These are phyloP conservation scores for Orius insidiosus DNA, from an alignment of 1,140 invertebrate species.

Conservation along the genomic window DNA sequence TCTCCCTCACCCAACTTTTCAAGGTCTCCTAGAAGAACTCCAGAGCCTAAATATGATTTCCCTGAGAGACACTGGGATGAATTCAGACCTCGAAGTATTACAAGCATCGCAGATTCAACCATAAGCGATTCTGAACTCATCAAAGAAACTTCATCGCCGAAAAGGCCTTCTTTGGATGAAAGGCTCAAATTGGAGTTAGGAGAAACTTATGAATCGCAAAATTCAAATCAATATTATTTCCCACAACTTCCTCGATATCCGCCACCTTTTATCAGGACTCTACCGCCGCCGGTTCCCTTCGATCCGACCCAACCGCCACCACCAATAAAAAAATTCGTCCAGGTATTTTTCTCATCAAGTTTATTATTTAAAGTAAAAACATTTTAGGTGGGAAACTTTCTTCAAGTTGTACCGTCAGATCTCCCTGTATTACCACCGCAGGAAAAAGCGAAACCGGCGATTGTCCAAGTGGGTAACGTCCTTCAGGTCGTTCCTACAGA, in stretches of 20 bases:
- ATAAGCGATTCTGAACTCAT: conserved; percentile 26
- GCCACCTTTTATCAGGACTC: background rate
- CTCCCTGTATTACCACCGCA: background rate
- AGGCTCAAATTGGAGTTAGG: conserved; percentile 27
- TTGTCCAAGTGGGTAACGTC: conserved; percentile 21
- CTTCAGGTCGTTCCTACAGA: conserved; percentile 18
- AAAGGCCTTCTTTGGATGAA: conserved; percentile 27
- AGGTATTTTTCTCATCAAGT: conserved; percentile 8
- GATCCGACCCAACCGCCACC: background rate
- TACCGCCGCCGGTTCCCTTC: background rate
- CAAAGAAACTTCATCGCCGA: conserved; percentile 20
- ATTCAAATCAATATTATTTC: background rate
- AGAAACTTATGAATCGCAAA: conserved; percentile 2
- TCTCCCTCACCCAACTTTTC: too few relatives aligned
- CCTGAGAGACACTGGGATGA: too few relatives aligned
- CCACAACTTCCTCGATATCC: background rate
- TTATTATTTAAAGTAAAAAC: too few relatives aligned
- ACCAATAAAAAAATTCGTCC: conserved; percentile 5
- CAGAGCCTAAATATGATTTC: too few relatives aligned
- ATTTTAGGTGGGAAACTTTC: conserved; percentile 27
- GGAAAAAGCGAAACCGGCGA: conserved; percentile 2
- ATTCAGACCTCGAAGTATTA: too few relatives aligned
- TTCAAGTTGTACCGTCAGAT: conserved; percentile 26
- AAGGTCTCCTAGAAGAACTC: too few relatives aligned
- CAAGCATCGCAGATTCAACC: conserved; percentile 23